A percentile compares a stretch with the other conserved stretches of the same genome.
These are phyloP conservation scores for Lasioglossum villosulum DNA, from an alignment of 2,888 invertebrate genomes.

Conservation along the genomic window DNA sequence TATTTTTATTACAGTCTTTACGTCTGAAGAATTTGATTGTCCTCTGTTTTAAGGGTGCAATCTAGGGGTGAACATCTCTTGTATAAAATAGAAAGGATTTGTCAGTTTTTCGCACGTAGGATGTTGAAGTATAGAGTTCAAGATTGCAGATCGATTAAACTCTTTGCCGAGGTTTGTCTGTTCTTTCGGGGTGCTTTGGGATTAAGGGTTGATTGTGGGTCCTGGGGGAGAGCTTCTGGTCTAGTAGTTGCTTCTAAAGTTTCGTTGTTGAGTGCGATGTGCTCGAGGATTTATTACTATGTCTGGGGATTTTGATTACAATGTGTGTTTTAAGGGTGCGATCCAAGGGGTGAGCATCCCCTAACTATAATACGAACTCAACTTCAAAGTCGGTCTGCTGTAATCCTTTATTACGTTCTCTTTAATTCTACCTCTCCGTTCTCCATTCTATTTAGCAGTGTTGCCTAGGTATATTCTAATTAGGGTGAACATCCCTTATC, in stretches of 20 bases:
- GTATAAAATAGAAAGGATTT: neutral
- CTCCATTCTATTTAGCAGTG: neutral
- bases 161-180: neutral
- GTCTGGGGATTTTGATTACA: slow-evolving; percentile 33
- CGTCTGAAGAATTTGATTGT: neutral
- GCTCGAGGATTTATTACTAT: slow-evolving; percentile 16
- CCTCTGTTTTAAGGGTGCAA: neutral
- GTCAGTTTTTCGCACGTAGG: neutral
- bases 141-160: neutral
- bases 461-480: neutral
- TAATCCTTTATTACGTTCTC: neutral
- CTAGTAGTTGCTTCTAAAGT: neutral
- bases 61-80: neutral
- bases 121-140: neutral
- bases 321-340: neutral
- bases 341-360: neutral
- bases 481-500: neutral
- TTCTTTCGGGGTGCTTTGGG: neutral
- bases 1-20: neutral
- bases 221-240: neutral
- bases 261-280: neutral
- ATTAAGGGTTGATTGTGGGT: neutral
- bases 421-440: neutral
- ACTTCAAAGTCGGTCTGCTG: neutral
- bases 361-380: neutral